These are phyloP conservation scores for Drosophila orosa DNA, from an alignment of 1,140 invertebrate genomes.

Conservation along the genomic window DNA sequence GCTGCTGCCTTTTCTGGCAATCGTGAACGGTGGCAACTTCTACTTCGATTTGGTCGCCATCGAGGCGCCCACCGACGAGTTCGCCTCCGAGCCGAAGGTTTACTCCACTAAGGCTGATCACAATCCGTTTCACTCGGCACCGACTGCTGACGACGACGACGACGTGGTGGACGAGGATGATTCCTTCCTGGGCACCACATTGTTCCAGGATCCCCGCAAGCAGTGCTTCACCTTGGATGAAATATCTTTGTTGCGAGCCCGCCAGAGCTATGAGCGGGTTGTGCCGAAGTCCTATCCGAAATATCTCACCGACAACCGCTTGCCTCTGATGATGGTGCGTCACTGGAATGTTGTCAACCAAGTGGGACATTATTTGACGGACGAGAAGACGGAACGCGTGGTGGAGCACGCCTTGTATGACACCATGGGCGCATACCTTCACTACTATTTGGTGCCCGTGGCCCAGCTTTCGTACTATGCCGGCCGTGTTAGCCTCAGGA, in stretches of 20 bases:
- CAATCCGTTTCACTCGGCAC: no score
- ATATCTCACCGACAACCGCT: constrained; percentile 21
- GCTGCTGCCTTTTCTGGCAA: constrained; percentile 56
- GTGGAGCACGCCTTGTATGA: constrained; percentile 74
- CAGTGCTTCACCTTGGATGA: constrained; percentile 75
- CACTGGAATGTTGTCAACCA: constrained; percentile 75
- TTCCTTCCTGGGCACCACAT: constrained; percentile 72
- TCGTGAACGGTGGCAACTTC: constrained; percentile 62
- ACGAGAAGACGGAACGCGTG: constrained; percentile 25
- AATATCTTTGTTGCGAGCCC: constrained; percentile 63
- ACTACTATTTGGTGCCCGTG: constrained; percentile 68
- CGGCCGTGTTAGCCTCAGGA: constrained; percentile 57
- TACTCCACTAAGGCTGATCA: neutral
- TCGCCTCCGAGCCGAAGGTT: constrained; percentile 40
- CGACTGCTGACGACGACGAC: neutral
- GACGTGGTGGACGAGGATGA: neutral
- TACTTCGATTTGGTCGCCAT: constrained; percentile 62
- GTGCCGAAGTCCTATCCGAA: constrained; percentile 55
- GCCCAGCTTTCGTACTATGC: constrained; percentile 78
- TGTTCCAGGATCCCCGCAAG: constrained; percentile 54
- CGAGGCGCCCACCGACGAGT: constrained; percentile 55
- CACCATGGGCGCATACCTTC: constrained; percentile 70
- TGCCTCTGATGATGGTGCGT: constrained; percentile 57
- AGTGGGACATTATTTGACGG: constrained; percentile 45
- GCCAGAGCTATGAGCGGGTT: constrained; percentile 68